Conservation (phyloP, 2,888 invertebrate species). For the Drosophila tanythrix region DNA sequence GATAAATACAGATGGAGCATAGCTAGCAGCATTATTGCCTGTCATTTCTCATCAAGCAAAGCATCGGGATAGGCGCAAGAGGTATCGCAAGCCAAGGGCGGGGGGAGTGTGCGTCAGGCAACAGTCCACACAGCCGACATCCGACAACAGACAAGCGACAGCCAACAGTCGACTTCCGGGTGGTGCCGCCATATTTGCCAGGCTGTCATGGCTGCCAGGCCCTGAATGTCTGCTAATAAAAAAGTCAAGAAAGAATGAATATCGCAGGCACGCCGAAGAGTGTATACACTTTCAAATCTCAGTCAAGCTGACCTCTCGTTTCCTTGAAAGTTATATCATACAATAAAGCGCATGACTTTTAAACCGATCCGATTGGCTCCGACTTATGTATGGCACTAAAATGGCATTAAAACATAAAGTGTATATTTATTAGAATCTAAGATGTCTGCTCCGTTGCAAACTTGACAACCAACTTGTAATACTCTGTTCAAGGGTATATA, state of each 20-base stretch:
- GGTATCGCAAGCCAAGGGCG: neutral
- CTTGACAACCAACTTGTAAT: neutral
- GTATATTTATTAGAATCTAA: neutral
- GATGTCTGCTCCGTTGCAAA: neutral
- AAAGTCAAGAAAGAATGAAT: conserved; percentile 9
- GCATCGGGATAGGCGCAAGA: conserved; percentile 12
- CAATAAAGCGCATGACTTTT: neutral
- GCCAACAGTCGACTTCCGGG: conserved; percentile 72
- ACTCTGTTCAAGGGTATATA: neutral
- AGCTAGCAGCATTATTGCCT: conserved; percentile 76
- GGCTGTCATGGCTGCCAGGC: conserved; percentile 63
- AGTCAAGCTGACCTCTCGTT: neutral
- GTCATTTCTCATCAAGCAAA: conserved; percentile 77
- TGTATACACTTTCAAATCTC: neutral
- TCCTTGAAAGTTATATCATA: neutral
- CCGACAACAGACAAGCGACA: conserved; percentile 30
- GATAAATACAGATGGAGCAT: conserved; percentile 80
- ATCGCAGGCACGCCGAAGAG: neutral
- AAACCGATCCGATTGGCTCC: neutral
- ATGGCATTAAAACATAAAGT: neutral
- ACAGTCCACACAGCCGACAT: conserved; percentile 40
- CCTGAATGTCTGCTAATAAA: conserved; percentile 75
- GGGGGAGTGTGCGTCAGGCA: conserved; percentile 18
- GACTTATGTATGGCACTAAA: neutral
- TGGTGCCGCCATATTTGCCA: conserved; percentile 72